These are phyloP conservation scores for Saccopteryx leptura DNA, from an alignment of 2,113 vertebrate genomes.

Conservation along the genomic window DNA sequence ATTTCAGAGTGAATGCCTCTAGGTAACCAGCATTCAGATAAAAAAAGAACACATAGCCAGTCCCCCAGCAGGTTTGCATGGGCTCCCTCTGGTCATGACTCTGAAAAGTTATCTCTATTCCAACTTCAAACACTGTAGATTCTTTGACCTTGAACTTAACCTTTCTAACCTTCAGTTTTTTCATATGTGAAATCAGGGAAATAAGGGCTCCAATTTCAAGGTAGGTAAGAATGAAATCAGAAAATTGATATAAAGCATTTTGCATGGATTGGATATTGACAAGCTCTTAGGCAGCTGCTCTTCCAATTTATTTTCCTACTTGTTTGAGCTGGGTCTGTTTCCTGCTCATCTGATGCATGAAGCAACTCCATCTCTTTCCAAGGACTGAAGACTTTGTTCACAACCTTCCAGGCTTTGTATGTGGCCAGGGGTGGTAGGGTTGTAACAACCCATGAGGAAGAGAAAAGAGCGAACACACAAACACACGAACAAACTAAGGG, in stretches of 20 bases:
- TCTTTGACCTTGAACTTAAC: background rate
- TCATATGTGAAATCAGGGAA: background rate
- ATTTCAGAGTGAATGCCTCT: background rate
- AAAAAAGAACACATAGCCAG: background rate
- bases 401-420: background rate
- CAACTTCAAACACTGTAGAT: background rate
- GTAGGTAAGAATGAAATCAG: background rate
- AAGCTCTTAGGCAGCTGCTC: background rate
- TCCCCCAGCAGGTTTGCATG: background rate
- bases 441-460: background rate
- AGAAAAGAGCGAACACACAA: background rate
- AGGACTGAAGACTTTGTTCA: background rate
- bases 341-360: no score
- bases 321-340: background rate
- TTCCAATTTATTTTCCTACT: background rate
- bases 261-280: background rate
- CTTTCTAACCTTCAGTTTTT: background rate
- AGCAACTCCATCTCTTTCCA: background rate
- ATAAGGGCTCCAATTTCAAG: background rate
- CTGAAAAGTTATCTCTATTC: background rate
- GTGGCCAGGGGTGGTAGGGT: background rate
- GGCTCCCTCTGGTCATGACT: background rate
- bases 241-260: background rate
- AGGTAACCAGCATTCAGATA: background rate
- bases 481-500: background rate